Evolutionary conservation across 2,888 invertebrate genomes (phyloP).

Genomic region (Microctonus brassicae): DNA sequence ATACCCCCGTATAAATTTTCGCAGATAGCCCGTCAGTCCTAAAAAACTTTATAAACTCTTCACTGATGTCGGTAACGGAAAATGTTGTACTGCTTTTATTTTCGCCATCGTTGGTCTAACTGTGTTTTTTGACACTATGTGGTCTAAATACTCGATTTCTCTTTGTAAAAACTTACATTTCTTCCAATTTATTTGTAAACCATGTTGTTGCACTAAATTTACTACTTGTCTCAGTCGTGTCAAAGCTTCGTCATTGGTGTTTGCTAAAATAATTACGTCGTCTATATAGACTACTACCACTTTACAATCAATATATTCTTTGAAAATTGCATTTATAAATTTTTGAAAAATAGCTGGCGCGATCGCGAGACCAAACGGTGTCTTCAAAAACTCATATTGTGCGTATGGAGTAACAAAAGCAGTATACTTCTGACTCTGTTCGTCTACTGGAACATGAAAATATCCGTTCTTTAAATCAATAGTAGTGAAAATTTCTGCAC

Average conservation of each 20-base stretch:
- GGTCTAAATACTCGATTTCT: slow-evolving; percentile 39
- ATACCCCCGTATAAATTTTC: slow-evolving; percentile 45
- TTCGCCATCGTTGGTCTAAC: slow-evolving; percentile 40
- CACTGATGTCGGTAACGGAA: slow-evolving; percentile 31
- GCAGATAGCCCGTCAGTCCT: slow-evolving; percentile 45
- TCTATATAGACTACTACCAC: no score
- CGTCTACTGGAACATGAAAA: no score
- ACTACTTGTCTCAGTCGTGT: no score
- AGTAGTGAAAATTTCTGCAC: slow-evolving; percentile 37
- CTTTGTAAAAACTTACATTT: background rate
- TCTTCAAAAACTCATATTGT: no score
- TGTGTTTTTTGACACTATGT: slow-evolving; percentile 31
- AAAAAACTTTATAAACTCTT: slow-evolving; percentile 43
- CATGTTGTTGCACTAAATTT: no score
- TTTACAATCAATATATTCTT: no score
- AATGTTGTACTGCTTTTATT: slow-evolving; percentile 39
- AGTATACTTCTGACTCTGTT: slow-evolving; percentile 20
- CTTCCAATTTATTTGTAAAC: no score
- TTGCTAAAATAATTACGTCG: no score
- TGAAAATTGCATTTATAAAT: no score
- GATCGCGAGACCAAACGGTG: no score
- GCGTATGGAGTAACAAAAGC: background rate
- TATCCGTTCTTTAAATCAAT: slow-evolving; percentile 45
- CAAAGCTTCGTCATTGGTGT: no score
- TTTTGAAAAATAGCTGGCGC: no score